Evolutionary conservation across 2,113 vertebrate genomes (phyloP).

Genomic region (Irena cyanogastra): DNA sequence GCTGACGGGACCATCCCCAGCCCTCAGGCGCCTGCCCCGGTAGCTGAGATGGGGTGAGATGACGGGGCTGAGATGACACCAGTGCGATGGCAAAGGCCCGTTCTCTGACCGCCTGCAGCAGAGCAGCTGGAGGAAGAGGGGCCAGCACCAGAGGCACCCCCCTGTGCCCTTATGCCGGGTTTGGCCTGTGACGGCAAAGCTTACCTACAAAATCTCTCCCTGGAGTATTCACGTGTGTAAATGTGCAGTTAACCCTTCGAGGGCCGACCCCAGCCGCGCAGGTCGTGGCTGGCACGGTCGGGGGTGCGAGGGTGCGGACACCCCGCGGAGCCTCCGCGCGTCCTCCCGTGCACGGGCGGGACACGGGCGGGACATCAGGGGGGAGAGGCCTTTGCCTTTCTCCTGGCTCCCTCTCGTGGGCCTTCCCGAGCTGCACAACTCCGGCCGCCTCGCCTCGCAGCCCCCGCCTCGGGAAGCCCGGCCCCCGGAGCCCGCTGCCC

Average conservation of each 20-base stretch:
- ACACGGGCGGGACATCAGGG: no score
- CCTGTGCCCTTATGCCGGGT: neutral
- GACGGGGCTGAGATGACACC: accelerated
- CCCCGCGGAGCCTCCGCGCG: neutral
- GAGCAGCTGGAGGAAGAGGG: no score
- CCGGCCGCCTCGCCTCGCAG: neutral
- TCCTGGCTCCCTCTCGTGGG: conserved; percentile 63
- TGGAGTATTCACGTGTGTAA: accelerated
- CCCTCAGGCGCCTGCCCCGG: accelerated
- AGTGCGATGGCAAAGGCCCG: accelerated
- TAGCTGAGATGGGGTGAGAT: no score
- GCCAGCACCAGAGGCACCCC: accelerated
- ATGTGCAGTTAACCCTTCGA: neutral
- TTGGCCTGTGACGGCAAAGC: neutral
- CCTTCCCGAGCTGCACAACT: neutral
- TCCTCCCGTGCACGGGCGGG: neutral
- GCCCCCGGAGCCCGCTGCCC: neutral
- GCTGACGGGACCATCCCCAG: neutral
- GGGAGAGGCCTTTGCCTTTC: neutral
- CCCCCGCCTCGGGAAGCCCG: neutral
- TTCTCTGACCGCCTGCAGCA: neutral
- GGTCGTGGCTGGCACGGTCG: neutral
- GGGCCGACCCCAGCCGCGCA: accelerated
- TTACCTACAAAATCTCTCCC: accelerated
- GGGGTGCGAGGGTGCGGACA: neutral